Evolutionary conservation across 23 tunicate species (phyloP).

Genomic region (Halocynthia aurantium): DNA sequence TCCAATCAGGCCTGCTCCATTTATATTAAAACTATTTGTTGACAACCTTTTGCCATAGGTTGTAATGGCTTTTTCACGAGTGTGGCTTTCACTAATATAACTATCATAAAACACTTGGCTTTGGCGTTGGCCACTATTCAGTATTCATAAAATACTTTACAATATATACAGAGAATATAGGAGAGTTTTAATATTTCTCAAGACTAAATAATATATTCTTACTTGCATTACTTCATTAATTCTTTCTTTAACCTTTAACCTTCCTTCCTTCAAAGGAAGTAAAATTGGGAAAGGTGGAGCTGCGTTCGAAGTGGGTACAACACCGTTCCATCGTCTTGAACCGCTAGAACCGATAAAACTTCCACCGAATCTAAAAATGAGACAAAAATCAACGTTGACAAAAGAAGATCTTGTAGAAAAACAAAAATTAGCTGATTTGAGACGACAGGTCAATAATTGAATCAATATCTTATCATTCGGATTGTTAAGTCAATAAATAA

Average conservation of each 20-base stretch:
- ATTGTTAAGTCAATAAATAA: no score
- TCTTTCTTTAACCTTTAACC: background rate
- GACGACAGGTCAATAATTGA: conserved; percentile 29
- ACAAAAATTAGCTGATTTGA: conserved; percentile 51
- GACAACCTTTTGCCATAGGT: no score
- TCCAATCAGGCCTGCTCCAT: conserved; percentile 2
- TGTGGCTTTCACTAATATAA: background rate
- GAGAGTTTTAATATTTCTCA: no score
- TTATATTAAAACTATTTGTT: no score
- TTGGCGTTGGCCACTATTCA: background rate
- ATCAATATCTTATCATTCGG: background rate
- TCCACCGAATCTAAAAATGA: conserved; percentile 71
- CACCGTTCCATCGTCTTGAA: conserved; percentile 43
- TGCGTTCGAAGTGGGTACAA: conserved; percentile 70
- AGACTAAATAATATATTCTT: no score
- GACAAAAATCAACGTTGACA: conserved; percentile 37
- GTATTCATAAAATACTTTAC: no score
- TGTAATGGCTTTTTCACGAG: background rate
- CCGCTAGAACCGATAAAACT: conserved; percentile 75
- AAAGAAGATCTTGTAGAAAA: conserved; percentile 73
- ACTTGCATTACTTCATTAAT: background rate
- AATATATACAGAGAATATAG: no score
- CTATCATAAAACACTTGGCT: background rate
- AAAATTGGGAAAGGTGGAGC: conserved; percentile 79
- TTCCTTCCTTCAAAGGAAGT: conserved; percentile 25